These are phyloP conservation scores for Baryphthengus martii DNA, from an alignment of 2,113 vertebrate species.

Conservation along the genomic window DNA sequence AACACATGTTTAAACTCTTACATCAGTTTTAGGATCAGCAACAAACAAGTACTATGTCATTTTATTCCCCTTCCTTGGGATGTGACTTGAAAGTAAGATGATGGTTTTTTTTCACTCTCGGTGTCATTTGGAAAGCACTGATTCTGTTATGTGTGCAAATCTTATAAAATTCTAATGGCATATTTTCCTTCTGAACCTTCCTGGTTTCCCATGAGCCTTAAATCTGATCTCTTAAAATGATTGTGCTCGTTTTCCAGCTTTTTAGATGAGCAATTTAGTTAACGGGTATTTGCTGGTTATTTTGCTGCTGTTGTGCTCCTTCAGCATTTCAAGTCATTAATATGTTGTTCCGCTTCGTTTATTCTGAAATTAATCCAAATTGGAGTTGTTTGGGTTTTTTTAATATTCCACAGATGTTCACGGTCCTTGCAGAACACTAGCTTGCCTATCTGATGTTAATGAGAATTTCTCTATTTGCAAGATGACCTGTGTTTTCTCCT, in stretches of 20 bases:
- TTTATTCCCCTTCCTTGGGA: background rate
- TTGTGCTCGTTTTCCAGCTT: background rate
- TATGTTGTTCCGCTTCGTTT: background rate
- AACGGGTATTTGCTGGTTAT: background rate
- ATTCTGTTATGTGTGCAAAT: background rate
- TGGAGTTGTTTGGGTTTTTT: background rate
- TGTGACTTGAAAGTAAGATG: background rate
- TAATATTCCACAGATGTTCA: background rate
- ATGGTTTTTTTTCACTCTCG: background rate
- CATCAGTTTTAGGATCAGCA: background rate
- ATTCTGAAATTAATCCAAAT: background rate
- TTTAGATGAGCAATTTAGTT: background rate
- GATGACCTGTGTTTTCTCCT: background rate
- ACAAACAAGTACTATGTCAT: background rate
- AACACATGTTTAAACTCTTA: accelerated
- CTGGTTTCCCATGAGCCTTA: background rate
- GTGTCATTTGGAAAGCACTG: background rate
- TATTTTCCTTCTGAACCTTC: background rate
- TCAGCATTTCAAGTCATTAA: background rate
- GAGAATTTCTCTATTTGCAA: background rate
- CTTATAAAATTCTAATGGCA: background rate
- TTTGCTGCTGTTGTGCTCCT: background rate
- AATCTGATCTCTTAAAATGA: background rate
- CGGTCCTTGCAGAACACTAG: background rate
- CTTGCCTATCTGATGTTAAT: background rate